phyloP scores from a whole-genome alignment of 2,113 vertebrate species.

The Eublepharis macularius region DNA sequence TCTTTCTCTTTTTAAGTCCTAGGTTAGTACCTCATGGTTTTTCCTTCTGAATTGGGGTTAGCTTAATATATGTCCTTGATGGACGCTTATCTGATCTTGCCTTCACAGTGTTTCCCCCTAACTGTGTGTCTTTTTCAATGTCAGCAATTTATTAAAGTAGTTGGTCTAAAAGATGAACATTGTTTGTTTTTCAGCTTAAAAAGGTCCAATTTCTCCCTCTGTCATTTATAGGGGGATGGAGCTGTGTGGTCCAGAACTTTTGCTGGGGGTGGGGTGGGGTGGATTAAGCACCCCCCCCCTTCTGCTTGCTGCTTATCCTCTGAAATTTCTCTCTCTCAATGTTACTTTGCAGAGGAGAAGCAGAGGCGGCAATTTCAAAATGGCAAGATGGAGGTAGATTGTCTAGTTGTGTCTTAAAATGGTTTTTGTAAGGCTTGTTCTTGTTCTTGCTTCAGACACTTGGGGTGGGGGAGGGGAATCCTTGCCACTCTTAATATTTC shows the following conservation, averaged over 20 bases:
- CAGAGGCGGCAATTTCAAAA: too few relatives aligned
- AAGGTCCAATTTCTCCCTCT: neutral
- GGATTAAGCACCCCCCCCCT: neutral
- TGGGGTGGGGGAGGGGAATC: too few relatives aligned
- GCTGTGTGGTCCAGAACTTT: neutral
- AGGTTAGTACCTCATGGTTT: neutral
- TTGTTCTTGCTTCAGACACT: neutral
- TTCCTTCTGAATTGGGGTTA: neutral
- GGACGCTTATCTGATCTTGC: neutral
- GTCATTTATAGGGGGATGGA: neutral
- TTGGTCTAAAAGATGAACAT: neutral
- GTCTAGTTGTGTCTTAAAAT: neutral
- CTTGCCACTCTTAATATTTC: neutral
- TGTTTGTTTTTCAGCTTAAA: neutral
- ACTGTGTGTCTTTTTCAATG: too few relatives aligned
- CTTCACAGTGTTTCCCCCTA: neutral
- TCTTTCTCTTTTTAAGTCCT: neutral
- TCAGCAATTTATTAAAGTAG: neutral
- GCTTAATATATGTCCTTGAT: neutral
- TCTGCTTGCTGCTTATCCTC: neutral
- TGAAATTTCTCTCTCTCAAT: neutral
- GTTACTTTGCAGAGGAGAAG: neutral
- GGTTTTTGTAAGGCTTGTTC: neutral
- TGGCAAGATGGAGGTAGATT: neutral
- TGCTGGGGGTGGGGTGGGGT: neutral